Base-by-base conservation (phyloP, 2,888 invertebrate species). In the Orchesella flavescens region DNA sequence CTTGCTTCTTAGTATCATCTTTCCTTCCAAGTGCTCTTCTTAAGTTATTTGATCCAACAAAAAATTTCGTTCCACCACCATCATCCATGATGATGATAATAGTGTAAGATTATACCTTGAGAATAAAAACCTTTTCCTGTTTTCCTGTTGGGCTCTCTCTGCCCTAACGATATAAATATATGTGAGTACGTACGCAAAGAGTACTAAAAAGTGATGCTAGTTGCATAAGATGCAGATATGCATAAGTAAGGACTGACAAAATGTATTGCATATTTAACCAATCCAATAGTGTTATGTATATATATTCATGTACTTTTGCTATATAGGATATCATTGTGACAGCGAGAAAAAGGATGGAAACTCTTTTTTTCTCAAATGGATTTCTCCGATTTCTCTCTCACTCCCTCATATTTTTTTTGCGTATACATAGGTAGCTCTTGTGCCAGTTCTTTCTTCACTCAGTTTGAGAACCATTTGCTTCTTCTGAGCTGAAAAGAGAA, bases 31-130 rank as follows among this genome's bases (percentile, higher is more conserved):
- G 75, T 66, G 66, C 66, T 76, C 66, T 43, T 44, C 55, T 66
- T 21, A 63, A 24, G 77, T 66, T 59, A 77, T 77, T 77, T 77
- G 77, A 77, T 69, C 77, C 69, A 53, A 49, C 44, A 46, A 46
- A 46, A 68, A 68, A n/a, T 53, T 19, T 17, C n/a, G 17, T 13
- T n/a, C 24, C 24, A 34, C 21, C 24, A 24, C n/a, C 9, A 46
- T 61, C 44, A 61, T 61, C 13, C 61, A 55, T 65, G 46, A 75
- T 34, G 63, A 63, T 55, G 44, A 53, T 77, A 63, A 65, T 49
- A 17, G 17, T 13, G 59, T 44, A 68, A 68, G 21, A 46, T 69
- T 69, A 46, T 23, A 63, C 10, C 3, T 4, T 57, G 15, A 10
- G 57, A 57, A 57, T 63, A 63, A 12, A 23, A 5, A 23, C 34